These are phyloP conservation scores for Xenopus borealis DNA, from an alignment of 2,113 vertebrate genomes.

Conservation along the genomic window DNA sequence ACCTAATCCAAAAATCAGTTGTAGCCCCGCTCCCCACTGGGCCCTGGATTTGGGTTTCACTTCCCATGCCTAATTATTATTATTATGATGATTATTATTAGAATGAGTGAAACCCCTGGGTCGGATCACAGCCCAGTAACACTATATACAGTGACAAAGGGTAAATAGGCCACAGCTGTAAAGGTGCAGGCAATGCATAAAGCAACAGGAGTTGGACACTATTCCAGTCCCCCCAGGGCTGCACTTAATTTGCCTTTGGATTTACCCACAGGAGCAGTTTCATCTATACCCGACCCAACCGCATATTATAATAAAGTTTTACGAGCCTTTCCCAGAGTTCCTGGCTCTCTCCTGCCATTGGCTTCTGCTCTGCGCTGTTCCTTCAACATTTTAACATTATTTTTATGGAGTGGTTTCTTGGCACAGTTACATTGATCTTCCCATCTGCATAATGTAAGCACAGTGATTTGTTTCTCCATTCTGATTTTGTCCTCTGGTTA, in stretches of 20 bases:
- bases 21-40: too few species aligned
- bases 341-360: constrained; percentile 10
- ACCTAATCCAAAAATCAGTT: too few species aligned
- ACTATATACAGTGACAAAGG: too few species aligned
- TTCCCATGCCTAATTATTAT: too few species aligned
- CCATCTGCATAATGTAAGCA: constrained; percentile 4
- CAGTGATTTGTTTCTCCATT: not conserved
- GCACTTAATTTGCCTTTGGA: constrained; percentile 8
- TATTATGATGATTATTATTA: too few species aligned
- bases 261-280: constrained; percentile 21
- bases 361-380: constrained; percentile 10
- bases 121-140: too few species aligned
- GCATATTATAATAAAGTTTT: constrained; percentile 40
- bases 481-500: not conserved
- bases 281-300: constrained; percentile 11
- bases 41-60: too few species aligned
- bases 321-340: constrained; percentile 27
- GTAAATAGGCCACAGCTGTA: not conserved
- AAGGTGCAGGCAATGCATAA: too few species aligned
- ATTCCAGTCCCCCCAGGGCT: constrained; percentile 1
- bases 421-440: constrained; percentile 16
- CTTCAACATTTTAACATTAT: constrained; percentile 10
- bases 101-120: too few species aligned
- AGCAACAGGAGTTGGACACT: too few species aligned
- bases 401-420: constrained; percentile 32